Evolutionary conservation across 2,797 vertebrate genomes (phyloP).

Genomic region (Tachyglossus aculeatus): DNA sequence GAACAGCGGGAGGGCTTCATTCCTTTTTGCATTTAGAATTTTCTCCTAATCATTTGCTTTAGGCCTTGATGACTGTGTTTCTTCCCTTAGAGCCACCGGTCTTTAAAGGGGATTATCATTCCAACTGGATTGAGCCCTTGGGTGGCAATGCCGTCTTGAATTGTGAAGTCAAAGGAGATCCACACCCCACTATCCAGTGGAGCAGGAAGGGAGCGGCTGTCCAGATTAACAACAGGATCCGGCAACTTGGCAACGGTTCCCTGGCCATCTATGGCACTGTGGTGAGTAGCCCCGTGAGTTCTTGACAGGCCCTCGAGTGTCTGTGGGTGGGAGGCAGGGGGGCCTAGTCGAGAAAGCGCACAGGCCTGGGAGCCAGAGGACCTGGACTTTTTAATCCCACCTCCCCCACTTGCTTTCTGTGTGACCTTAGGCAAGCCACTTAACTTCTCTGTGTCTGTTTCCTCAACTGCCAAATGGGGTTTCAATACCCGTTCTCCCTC

Average conservation of each 20-base stretch:
- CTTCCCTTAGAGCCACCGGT: conserved; percentile 88
- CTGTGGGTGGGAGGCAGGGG: no score
- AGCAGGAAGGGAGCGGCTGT: conserved; percentile 86
- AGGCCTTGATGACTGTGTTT: neutral
- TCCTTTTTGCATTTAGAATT: neutral
- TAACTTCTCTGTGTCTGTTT: no score
- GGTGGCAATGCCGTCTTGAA: conserved; percentile 91
- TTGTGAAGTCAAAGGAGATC: conserved; percentile 93
- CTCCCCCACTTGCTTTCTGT: no score
- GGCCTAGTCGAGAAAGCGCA: no score
- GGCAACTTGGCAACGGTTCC: conserved; percentile 90
- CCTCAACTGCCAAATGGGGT: no score
- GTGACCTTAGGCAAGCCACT: no score
- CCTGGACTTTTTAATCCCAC: no score
- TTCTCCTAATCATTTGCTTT: neutral
- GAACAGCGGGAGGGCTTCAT: no score
- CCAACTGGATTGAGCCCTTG: conserved; percentile 87
- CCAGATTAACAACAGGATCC: conserved; percentile 83
- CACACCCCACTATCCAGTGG: conserved; percentile 91
- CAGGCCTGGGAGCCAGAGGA: no score
- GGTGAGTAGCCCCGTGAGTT: conserved; percentile 69
- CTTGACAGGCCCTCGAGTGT: neutral
- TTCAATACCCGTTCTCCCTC: no score
- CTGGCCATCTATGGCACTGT: conserved; percentile 93
- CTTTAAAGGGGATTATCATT: conserved; percentile 88